Evolutionary conservation across 2,113 vertebrate species (phyloP), one percentile per base, ranked within the genome.

Genomic region (Casuarius casuarius): DNA sequence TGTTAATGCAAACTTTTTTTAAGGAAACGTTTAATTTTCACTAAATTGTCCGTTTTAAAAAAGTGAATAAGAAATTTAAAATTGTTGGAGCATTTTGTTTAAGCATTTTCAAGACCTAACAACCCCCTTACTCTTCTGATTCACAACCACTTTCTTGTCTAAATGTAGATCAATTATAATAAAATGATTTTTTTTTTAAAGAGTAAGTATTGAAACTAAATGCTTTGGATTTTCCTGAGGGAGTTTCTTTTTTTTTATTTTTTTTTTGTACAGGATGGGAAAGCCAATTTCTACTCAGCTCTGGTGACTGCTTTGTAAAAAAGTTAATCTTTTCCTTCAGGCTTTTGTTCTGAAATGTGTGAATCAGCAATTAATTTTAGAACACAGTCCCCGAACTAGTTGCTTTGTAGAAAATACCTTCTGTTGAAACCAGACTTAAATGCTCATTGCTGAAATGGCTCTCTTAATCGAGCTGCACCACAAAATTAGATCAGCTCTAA

Each of bases 91-190:
- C 0, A 33, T 6, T 23, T 74, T n/a, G 6, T 40, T 72, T 16
- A 44, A 73, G 1, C 4, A 31, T 85, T 88, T 83, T 67, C 20
- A 82, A 63, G 23, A 54, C 4, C 1, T 2, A 65, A 31, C 5
- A 75, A 48, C 3, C 1, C 12, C 3, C 6, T 61, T 1, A 0
- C 3, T 68, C 68, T 51, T 15, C 35, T 49, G 21, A 56, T 49
- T 56, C 29, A 62, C 74, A 79, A 2, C 5, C 6, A 16, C 5
- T 48, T 61, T 61, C 9, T 70, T 49, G 33, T 48, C 22, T 21
- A 49, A 70, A 70, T n/a, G 19, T 15, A 65, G 25, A 65, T 14
- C 7, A 38, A 38, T 15, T 63, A 63, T 63, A 63, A 10, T 58
- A 58, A 46, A 46, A 46, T 46, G 14, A 31, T 16, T 58, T 18